Evolutionary conservation across 2,888 invertebrate genomes (phyloP), one percentile per base, ranked within the genome.

Genomic region (Nemotelus pantherinus): DNA sequence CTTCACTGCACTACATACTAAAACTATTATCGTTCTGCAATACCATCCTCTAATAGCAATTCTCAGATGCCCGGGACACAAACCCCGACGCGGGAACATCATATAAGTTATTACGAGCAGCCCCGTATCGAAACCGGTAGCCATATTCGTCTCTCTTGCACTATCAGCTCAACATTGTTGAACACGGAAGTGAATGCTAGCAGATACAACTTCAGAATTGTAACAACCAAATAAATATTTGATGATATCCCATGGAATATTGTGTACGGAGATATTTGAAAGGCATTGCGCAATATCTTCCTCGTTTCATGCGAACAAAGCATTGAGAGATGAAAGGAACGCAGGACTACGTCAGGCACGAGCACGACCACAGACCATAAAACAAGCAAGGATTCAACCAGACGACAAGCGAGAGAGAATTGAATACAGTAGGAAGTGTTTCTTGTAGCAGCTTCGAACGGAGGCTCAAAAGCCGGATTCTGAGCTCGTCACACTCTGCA

Each of bases 141-240:
- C 10, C 25, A 25, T 25, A 25, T 25, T 25, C 63, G 25, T 63
- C 43, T 41, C 5, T 43, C 63, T 25, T 63, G 7, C 43, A 41
- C 43, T 63, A 63, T 63, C 63, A 43, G 63, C 39, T 63, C 44
- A 47, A 45, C 65, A 65, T 70, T 55, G 53, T 70, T 70, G 70
- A 53, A 70, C 55, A 70, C 70, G 70, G 70, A 70, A 70, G 70
- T 55, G 47, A 43, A 68, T 47, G 43, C 41, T 47, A 9, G 43
- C 55, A 41, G 53, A 70, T 70, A 55, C 55, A 55, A 55, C 53
- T 70, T 70, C 53, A 53, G 55, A 70, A 70, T 70, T 70, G 70
- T 70, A 70, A 53, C 55, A 70, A 50, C 70, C 70, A 53, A 70
- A 70, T 70, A 70, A 70, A 70, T 70, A 70, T 70, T 70, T 70